A percentile compares a stretch with the other conserved stretches of the same genome.
These are phyloP conservation scores for Phymatocera aterrima DNA, from an alignment of 2,888 invertebrate genomes.

Conservation along the genomic window DNA sequence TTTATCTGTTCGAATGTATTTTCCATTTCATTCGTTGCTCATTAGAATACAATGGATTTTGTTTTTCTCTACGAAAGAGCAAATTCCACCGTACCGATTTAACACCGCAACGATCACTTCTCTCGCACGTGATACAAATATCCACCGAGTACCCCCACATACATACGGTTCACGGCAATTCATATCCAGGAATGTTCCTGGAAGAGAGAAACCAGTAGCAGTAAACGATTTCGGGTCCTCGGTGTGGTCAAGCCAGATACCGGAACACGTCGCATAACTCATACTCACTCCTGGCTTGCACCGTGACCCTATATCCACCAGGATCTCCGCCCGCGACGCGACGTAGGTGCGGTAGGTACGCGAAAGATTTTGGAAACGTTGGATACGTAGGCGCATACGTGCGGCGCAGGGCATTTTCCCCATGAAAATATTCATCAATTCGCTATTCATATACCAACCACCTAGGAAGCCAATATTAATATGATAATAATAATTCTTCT, in stretches of 20 bases:
- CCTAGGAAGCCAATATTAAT: no score
- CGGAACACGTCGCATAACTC: slow-evolving; percentile 40
- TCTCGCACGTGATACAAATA: not conserved
- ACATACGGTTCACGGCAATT: not conserved
- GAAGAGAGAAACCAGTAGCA: not conserved
- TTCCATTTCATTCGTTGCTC: not conserved
- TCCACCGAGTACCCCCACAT: not conserved
- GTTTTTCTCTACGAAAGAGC: no score
- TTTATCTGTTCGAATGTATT: not conserved
- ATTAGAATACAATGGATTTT: not conserved
- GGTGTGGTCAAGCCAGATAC: slow-evolving; percentile 35
- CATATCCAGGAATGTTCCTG: not conserved
- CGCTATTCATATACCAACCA: no score
- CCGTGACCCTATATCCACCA: not conserved
- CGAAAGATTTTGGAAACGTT: not conserved
- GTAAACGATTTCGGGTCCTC: not conserved
- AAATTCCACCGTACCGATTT: not conserved
- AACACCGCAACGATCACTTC: not conserved
- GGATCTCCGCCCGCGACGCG: not conserved
- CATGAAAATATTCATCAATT: no score
- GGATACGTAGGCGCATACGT: not conserved
- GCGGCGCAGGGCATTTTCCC: not conserved
- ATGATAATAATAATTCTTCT: no score
- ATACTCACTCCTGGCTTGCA: not conserved
- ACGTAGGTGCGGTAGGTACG: no score